Evolutionary conservation across 35 echinoderm and acorn worm species (phyloP), one percentile per base, ranked within the genome.

Genomic region (Stichopus chloronotus): DNA sequence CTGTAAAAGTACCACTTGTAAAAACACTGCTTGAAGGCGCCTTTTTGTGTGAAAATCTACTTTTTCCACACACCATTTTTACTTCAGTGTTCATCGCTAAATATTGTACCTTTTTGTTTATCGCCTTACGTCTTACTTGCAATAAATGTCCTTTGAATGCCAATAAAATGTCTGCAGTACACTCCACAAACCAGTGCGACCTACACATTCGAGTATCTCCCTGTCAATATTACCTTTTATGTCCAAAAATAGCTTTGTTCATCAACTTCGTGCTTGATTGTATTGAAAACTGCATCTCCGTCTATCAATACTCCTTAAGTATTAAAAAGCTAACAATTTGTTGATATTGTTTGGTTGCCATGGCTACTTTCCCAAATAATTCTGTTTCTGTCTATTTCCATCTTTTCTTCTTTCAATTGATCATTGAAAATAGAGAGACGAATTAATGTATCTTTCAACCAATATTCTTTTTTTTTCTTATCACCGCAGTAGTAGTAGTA

Each of bases 221-320:
- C 22, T 20, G 69, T 74, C 69, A 74, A 74, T 74, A 74, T 74
- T 74, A 74, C 69, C 22, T 74, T 43, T 43, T 43, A 43, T 74
- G 69, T 74, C 69, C 69, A n/a, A 74, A 74, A 74, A 74, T 74
- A 74, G 69, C 69, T 74, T 74, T 74, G 13, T 74, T 74, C 69
- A 74, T 74, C 69, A 74, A 74, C 69, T 74, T 74, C 17, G 69
- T 74, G 69, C 22, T 74, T 74, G 69, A 74, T 74, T 74, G 69
- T 74, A 74, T 74, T 20, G 69, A 74, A 74, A 74, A 16, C 69
- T 74, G 69, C 69, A 74, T 16, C 69, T 74, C 22, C 69, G 7
- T 74, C 69, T 74, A 74, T 74, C 69, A 74, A 74, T 74, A 74
- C 69, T 74, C 69, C 69, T 74, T 74, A 74, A 74, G 69, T 74